Evolutionary conservation across 2,888 invertebrate species (phyloP).

Genomic region (Sialis fuliginosa): DNA sequence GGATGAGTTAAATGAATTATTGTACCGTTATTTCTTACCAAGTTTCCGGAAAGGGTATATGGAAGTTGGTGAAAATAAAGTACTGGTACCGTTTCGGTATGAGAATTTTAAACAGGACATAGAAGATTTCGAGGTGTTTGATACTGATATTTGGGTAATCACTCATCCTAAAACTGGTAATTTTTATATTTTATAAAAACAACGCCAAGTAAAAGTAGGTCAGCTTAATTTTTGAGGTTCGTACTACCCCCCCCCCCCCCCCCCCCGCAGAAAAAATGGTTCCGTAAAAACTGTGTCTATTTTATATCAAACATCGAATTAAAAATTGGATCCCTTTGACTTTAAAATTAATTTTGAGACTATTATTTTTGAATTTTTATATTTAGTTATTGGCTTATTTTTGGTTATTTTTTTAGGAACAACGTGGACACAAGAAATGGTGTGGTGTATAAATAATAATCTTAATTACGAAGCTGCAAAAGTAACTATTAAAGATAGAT

Average conservation of each 20-base stretch:
- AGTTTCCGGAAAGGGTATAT: background rate
- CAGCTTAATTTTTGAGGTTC: no score
- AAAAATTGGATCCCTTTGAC: no score
- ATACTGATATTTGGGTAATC: slow-evolving; percentile 34
- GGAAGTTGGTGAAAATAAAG: background rate
- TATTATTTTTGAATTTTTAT: no score
- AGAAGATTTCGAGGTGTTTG: slow-evolving; percentile 26
- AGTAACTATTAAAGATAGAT: slow-evolving; percentile 34
- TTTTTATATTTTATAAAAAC: background rate
- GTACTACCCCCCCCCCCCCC: no score
- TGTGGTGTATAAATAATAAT: slow-evolving; percentile 47
- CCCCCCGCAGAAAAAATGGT: no score
- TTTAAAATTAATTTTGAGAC: no score
- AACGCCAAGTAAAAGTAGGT: no score
- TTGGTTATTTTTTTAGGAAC: slow-evolving; percentile 32
- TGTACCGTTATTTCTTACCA: background rate
- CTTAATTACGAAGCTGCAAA: slow-evolving; percentile 39
- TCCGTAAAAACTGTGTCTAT: no score
- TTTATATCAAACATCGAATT: no score
- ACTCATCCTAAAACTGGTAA: slow-evolving; percentile 38
- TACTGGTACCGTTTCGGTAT: background rate
- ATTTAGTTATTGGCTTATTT: background rate
- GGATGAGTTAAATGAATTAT: background rate
- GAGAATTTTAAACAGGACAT: slow-evolving; percentile 20
- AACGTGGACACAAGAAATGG: slow-evolving; percentile 63